Evolutionary conservation across 2,888 invertebrate genomes (phyloP).

Genomic region (Erebia aethiops): DNA sequence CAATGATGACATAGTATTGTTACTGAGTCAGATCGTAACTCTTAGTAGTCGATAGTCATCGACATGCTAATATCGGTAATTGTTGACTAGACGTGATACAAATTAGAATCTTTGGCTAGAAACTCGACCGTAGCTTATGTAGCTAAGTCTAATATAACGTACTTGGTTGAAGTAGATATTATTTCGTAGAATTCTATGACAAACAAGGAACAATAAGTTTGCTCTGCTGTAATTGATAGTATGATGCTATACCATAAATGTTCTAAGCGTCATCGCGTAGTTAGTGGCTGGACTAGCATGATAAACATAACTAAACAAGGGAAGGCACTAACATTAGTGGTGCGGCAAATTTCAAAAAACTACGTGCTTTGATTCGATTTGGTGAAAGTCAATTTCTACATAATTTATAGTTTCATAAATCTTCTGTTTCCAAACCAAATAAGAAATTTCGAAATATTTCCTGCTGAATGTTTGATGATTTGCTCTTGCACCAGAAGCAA

Average conservation of each 20-base stretch:
- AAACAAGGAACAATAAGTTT: conserved; percentile 9
- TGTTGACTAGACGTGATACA: conserved; percentile 29
- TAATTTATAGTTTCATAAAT: neutral
- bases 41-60: conserved; percentile 20
- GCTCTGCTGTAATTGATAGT: neutral
- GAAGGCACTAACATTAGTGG: too few relatives aligned
- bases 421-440: too few relatives aligned
- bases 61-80: conserved; percentile 39
- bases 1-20: conserved; percentile 44
- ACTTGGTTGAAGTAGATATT: conserved; percentile 11
- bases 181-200: conserved; percentile 14
- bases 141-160: neutral
- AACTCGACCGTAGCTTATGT: conserved; percentile 6
- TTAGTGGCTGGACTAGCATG: neutral
- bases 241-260: neutral
- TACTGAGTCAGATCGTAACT: conserved; percentile 40
- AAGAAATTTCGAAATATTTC: too few relatives aligned
- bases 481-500: too few relatives aligned
- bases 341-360: neutral
- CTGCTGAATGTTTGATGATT: too few relatives aligned
- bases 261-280: neutral
- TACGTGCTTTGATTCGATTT: neutral
- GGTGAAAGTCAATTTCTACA: neutral
- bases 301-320: neutral
- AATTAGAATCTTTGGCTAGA: conserved; percentile 17